A percentile compares a stretch with the other conserved stretches of the same genome.
phyloP scores from a whole-genome alignment of 92 coral and sea anemone species.

The Pocillopora grandis region DNA sequence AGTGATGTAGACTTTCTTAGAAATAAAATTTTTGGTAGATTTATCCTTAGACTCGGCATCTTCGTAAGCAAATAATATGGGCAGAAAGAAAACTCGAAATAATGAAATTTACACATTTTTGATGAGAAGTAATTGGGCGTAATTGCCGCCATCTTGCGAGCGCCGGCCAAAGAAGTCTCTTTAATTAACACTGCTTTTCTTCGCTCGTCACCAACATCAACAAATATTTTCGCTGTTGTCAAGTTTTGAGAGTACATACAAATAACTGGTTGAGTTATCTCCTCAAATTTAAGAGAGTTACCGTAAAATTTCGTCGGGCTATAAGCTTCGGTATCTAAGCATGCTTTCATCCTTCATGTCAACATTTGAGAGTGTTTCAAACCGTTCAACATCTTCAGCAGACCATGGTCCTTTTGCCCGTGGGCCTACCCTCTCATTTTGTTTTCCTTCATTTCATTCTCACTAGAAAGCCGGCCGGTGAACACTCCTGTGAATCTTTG shows the following conservation, averaged over 20 bases:
- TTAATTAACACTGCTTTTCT: constrained; percentile 92
- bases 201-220: constrained; percentile 78
- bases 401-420: background rate
- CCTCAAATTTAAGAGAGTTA: constrained; percentile 37
- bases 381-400: background rate
- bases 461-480: background rate
- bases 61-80: constrained; percentile 59
- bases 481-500: constrained; percentile 2
- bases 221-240: constrained; percentile 68
- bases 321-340: constrained; percentile 27
- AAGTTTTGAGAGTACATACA: constrained; percentile 62
- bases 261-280: constrained; percentile 50
- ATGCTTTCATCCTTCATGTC: constrained; percentile 5
- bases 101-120: constrained; percentile 99
- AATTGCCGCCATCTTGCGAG: constrained; percentile 99
- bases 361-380: constrained; percentile 34
- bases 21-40: background rate
- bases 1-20: background rate
- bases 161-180: constrained; percentile 86
- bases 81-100: constrained; percentile 74
- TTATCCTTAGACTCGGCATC: constrained; percentile 30
- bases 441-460: too few relatives aligned
- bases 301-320: constrained; percentile 3
- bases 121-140: constrained; percentile 97
- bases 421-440: too few relatives aligned